phyloP scores from a whole-genome alignment of 2,113 vertebrate genomes.

The Nibea albiflora region DNA sequence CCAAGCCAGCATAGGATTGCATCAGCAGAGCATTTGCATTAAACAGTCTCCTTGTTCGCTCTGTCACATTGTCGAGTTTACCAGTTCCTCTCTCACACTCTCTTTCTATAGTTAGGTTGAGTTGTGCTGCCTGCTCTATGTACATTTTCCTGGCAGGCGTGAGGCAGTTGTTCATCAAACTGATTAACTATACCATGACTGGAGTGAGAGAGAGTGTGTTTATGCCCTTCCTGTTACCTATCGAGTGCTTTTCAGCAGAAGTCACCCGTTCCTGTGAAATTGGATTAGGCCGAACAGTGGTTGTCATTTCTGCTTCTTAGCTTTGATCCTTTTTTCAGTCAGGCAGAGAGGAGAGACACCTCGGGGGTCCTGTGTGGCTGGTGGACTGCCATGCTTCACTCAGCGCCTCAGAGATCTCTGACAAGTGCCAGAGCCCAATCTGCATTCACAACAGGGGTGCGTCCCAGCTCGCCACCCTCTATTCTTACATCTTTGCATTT shows the following conservation, averaged over 20 bases:
- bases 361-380: slow-evolving; percentile 42
- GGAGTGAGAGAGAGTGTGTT: neutral
- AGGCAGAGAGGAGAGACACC: slow-evolving; percentile 36
- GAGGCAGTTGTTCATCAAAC: slow-evolving; percentile 27
- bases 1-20: neutral
- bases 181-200: slow-evolving; percentile 29
- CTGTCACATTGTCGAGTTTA: slow-evolving; percentile 9
- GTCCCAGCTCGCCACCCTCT: neutral
- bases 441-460: slow-evolving; percentile 47
- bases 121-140: slow-evolving; percentile 17
- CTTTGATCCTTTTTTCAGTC: slow-evolving; percentile 55
- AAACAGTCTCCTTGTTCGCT: neutral
- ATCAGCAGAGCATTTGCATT: slow-evolving; percentile 18
- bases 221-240: slow-evolving; percentile 15
- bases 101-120: slow-evolving; percentile 8
- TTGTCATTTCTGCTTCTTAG: slow-evolving; percentile 52
- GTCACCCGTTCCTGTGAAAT: slow-evolving; percentile 41
- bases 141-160: neutral
- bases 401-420: slow-evolving; percentile 35
- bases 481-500: slow-evolving; percentile 10
- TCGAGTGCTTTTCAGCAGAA: slow-evolving; percentile 19
- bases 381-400: slow-evolving; percentile 44
- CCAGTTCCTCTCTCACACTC: slow-evolving; percentile 3
- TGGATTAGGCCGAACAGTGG: slow-evolving; percentile 42
- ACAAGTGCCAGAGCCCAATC: slow-evolving; percentile 37